Conservation (phyloP, 1,140 invertebrate species). For the Hylyphantes graminicola region DNA sequence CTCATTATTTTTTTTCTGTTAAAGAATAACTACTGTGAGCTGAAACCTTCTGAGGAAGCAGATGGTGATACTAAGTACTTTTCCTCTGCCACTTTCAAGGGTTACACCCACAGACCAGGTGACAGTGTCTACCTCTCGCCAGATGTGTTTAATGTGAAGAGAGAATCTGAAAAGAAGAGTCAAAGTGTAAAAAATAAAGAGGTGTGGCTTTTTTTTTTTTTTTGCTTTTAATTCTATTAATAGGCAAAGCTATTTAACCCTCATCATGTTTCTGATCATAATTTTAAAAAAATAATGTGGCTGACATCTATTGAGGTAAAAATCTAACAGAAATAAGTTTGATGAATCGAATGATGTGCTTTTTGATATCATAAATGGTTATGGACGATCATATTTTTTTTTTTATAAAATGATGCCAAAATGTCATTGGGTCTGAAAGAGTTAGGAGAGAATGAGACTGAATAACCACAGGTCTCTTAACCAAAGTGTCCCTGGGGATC, state of each 20-base stretch:
- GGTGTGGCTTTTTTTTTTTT: neutral
- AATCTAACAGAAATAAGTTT: too few relatives aligned
- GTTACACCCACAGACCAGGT: conserved; percentile 76
- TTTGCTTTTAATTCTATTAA: neutral
- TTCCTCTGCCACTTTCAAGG: conserved; percentile 68
- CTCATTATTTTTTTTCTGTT: neutral
- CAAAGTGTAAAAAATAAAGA: conserved; percentile 33
- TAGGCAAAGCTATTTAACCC: neutral
- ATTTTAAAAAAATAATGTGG: neutral
- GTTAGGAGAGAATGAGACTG: too few relatives aligned
- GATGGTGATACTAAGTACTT: conserved; percentile 62
- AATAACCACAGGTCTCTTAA: too few relatives aligned
- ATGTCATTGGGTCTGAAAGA: too few relatives aligned
- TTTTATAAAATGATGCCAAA: too few relatives aligned
- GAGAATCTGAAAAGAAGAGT: conserved; percentile 64
- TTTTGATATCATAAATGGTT: too few relatives aligned
- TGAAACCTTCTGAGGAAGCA: conserved; percentile 62
- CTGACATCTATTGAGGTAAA: neutral
- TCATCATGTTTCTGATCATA: neutral
- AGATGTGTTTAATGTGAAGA: conserved; percentile 74
- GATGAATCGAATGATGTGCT: too few relatives aligned
- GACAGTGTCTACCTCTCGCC: conserved; percentile 79
- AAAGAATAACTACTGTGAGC: conserved; percentile 7
- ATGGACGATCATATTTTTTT: too few relatives aligned
- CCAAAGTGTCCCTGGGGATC: too few relatives aligned